Evolutionary conservation across 2,113 vertebrate species (phyloP), one percentile per base, ranked within the genome.

Genomic region (Galeopterus variegatus): DNA sequence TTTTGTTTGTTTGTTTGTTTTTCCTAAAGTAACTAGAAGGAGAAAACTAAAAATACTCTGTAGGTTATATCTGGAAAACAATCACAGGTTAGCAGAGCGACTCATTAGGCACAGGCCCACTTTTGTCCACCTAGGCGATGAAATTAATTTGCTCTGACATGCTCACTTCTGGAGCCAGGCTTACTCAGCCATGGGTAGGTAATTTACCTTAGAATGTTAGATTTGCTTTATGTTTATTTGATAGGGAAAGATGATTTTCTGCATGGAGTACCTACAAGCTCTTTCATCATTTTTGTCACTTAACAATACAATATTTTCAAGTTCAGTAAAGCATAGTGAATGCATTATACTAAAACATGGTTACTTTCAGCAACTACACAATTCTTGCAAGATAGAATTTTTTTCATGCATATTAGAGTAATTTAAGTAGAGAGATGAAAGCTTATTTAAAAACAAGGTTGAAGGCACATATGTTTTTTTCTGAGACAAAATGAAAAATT

Each of bases 221-320:
- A 69, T 87, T 84, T 69, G 33, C 80, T 90, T 93, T 52, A 75
- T 95, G 77, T 95, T 97, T 97, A 97, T 89, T 93, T 94, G 80
- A 94, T 97, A 73, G 92, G 83, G 69, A 93, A 93, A 96, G 95
- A 82, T 65, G 56, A 96, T 97, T 97, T 97, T 97, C 96, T 76
- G 92, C 97, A 69, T 97, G 94, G 60, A 36, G 33, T 93, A 82
- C 31, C 69, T 80, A 10, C 62, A 14, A 75, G 73, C 52, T 75
- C 81, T 89, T 94, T 95, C 24, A 93, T 87, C 86, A 89, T 41
- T 76, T 88, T 94, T 97, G 96, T 97, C 95, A 97, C 79, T 96
- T 95, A 95, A 96, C 93, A 97, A 95, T 67, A 93, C n/a, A 86
- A 56, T 91, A 97, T 95, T 97, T 97, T 97, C 96, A 92, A 94